Conservation (phyloP, 1,140 invertebrate genomes). For the Aphidius gifuensis region DNA sequence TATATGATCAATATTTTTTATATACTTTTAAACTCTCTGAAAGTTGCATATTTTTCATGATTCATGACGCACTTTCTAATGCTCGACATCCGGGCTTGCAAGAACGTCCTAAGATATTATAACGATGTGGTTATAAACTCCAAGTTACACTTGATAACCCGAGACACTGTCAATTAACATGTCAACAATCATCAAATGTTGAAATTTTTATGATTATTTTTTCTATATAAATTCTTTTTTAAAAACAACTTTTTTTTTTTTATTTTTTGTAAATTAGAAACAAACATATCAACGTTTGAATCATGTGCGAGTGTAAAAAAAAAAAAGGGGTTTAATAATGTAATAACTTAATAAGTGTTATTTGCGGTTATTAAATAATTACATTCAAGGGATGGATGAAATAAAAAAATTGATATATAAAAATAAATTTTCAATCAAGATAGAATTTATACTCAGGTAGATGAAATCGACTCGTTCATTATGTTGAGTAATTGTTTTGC, state of each 20-base stretch:
- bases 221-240: no score
- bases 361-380: no score
- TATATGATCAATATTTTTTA: no score
- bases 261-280: no score
- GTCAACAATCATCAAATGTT: conserved; percentile 26
- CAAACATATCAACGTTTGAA: no score
- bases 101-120: conserved; percentile 18
- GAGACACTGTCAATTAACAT: conserved; percentile 27
- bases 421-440: conserved; percentile 16
- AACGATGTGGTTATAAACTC: conserved; percentile 17
- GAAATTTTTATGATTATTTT: no score
- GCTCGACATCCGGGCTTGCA: conserved; percentile 23
- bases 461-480: conserved; percentile 16
- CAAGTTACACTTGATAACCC: conserved; percentile 6
- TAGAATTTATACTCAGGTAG: conserved; percentile 9
- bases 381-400: not conserved
- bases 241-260: no score
- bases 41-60: no score
- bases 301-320: no score
- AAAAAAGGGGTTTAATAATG: no score
- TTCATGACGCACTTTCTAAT: conserved; percentile 26
- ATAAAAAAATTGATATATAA: conserved; percentile 9
- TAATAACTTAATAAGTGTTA: no score
- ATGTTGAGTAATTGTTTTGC: conserved; percentile 16
- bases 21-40: no score